A percentile compares a stretch with the other conserved stretches of the same genome.
These are phyloP conservation scores for Camelus dromedarius DNA, from an alignment of 2,113 vertebrate genomes.

Conservation along the genomic window DNA sequence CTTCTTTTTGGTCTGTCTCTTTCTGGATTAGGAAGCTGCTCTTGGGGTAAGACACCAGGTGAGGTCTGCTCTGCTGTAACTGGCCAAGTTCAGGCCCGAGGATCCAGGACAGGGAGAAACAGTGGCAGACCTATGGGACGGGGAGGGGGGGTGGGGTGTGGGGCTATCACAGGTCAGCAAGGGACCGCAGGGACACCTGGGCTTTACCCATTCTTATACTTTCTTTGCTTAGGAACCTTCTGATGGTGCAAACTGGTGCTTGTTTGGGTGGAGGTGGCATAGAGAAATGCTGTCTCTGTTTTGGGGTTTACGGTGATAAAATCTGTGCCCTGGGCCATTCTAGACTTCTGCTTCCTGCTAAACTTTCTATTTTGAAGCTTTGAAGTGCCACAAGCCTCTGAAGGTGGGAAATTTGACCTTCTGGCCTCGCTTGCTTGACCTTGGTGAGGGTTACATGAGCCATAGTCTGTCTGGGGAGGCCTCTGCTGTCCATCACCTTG, in stretches of 20 bases:
- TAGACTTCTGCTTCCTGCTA: neutral
- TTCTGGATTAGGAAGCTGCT: neutral
- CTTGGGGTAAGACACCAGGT: neutral
- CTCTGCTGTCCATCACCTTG: neutral
- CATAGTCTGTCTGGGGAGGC: neutral
- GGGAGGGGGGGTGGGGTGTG: too few species aligned
- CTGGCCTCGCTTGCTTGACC: neutral
- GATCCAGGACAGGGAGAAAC: neutral
- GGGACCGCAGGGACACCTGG: neutral
- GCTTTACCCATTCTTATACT: neutral
- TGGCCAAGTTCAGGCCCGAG: neutral
- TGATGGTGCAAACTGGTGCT: neutral
- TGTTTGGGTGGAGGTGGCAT: rapidly evolving
- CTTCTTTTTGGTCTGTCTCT: neutral
- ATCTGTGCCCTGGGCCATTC: neutral
- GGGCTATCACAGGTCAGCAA: neutral
- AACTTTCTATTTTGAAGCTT: neutral
- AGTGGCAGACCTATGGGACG: too few species aligned
- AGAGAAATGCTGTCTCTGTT: neutral
- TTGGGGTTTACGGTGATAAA: neutral
- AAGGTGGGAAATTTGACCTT: neutral
- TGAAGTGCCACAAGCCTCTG: neutral
- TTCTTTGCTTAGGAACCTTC: neutral
- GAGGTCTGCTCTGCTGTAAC: neutral
- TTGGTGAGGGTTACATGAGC: neutral